phyloP scores from a whole-genome alignment of 2,113 vertebrate genomes.

The Thinocorus orbignyianus region DNA sequence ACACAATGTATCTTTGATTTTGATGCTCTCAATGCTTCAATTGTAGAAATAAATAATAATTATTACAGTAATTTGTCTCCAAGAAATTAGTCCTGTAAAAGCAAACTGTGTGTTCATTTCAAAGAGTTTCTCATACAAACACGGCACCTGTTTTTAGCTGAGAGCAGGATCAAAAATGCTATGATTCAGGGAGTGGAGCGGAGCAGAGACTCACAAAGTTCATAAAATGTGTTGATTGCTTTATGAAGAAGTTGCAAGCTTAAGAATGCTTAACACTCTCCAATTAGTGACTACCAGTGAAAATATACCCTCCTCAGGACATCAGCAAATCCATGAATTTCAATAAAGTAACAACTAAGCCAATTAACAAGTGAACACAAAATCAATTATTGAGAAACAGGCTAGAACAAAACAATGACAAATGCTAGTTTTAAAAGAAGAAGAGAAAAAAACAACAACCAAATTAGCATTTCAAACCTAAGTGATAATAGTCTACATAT shows the following conservation, averaged over 20 bases:
- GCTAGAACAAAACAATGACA: constrained; percentile 39
- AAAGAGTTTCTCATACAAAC: neutral
- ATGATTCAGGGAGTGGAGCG: neutral
- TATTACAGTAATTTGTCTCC: neutral
- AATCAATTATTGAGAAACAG: constrained; percentile 49
- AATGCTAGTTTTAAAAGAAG: neutral
- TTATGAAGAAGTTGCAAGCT: constrained; percentile 40
- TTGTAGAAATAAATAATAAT: neutral
- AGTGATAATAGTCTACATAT: neutral
- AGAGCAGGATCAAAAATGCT: neutral
- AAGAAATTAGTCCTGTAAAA: constrained; percentile 2
- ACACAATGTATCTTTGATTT: neutral
- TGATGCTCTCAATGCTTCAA: neutral
- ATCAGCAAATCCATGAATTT: constrained; percentile 59
- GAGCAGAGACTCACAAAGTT: neutral
- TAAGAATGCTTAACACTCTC: constrained; percentile 42
- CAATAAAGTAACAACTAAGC: constrained; percentile 43
- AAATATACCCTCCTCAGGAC: constrained; percentile 44
- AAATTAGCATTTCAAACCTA: neutral
- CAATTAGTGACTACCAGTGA: constrained; percentile 34
- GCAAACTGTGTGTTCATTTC: neutral
- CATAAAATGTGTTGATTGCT: constrained; percentile 59
- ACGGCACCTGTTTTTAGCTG: neutral
- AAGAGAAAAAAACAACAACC: neutral
- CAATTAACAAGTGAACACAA: constrained; percentile 55